Conservation (phyloP, 2,797 vertebrate genomes). For the Numenius phaeopus region DNA sequence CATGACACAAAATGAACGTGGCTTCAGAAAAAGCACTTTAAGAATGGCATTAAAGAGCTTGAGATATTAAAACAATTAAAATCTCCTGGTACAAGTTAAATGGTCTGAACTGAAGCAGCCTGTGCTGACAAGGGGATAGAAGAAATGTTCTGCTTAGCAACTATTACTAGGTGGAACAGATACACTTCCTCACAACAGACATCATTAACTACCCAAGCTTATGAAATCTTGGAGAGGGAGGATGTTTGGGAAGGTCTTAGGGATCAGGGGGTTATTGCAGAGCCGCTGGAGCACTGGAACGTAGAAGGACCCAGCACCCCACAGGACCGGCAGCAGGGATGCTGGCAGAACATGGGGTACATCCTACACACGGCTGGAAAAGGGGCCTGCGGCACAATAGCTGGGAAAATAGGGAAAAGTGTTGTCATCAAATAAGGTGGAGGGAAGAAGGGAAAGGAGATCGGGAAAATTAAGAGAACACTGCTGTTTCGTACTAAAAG, state of each 20-base stretch:
- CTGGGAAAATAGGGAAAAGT: background rate
- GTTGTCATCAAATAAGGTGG: background rate
- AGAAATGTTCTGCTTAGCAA: conserved; percentile 48
- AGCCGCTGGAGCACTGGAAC: background rate
- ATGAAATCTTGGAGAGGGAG: conserved; percentile 12
- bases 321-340: background rate
- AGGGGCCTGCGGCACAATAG: background rate
- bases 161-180: conserved; percentile 62
- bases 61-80: background rate
- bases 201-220: background rate
- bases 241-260: background rate
- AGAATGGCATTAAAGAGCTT: background rate
- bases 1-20: accelerated
- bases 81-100: background rate
- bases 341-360: background rate
- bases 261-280: background rate
- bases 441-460: background rate
- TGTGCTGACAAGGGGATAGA: background rate
- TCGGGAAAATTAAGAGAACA: background rate
- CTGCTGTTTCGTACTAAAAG: background rate
- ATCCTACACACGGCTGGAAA: background rate
- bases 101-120: background rate
- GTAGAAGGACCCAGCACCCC: background rate
- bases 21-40: background rate
- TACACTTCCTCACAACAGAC: conserved; percentile 50